Evolutionary conservation across 37 sponge, comb jelly and placozoan species (phyloP), one percentile per base, ranked within the genome.

Genomic region (Diacarnus erythraeanus): DNA sequence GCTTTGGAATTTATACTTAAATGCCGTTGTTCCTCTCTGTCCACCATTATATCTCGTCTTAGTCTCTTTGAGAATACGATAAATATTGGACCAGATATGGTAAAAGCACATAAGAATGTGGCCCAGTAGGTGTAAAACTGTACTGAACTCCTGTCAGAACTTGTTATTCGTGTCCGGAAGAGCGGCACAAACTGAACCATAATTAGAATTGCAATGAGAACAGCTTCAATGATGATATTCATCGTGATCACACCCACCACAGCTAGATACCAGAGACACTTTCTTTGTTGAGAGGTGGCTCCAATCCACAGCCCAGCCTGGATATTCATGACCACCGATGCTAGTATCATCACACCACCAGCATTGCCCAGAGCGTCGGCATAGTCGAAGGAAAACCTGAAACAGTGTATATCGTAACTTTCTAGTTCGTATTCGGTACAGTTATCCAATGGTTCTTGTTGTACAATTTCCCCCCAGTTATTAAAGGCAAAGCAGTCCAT

Each of bases 301-400:
- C 79, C 69, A 9, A 79, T 68, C 79, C 79, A 79, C 38, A 79
- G 56, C 36, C 79, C 79, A 31, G 79, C 79, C 34, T 82, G 72
- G 27, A 82, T 22, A 51, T 82, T 82, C 73, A 82, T 72, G 8
- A 72, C 54, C 3, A 74, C 47, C 5, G 74, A 30, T 0, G 82
- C 74, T 27, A 82, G 64, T 0, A 73, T 74, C 51, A 82, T 61
- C 51, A 82, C 74, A 8, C 82, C 82, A 3, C 82, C 82, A 20
- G 73, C 72, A 37, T 73, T 42, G 2, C 82, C 74, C 0, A 82
- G 64, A 3, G 82, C 82, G n/a, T 35, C 37, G 0, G 61, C 74
- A 33, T 72, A 73, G 51, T 64, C 63, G 51, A 82, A 64, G 4
- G 38, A 27, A 29, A 82, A 82, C 36, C 59, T 12, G 65, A 47